Evolutionary conservation across 2,113 vertebrate genomes (phyloP).

Genomic region (Zapus hudsonius): DNA sequence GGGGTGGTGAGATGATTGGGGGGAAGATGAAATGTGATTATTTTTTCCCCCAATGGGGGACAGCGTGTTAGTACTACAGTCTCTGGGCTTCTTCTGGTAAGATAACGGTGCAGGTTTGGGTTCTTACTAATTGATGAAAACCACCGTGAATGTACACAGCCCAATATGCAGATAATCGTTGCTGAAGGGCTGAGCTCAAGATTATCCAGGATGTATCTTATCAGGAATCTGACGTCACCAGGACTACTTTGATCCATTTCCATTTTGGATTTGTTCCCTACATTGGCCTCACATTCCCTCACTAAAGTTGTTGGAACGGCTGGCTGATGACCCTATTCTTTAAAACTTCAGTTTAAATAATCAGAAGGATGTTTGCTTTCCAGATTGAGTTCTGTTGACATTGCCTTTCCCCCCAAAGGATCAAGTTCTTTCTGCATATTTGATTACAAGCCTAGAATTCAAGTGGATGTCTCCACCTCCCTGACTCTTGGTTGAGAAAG

Average conservation of each 20-base stretch:
- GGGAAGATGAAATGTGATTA: background rate
- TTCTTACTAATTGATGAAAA: background rate
- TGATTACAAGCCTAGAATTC: constrained; percentile 41
- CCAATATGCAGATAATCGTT: background rate
- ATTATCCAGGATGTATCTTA: background rate
- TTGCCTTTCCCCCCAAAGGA: constrained; percentile 21
- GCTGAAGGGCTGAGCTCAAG: background rate
- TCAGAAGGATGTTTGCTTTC: constrained; percentile 44
- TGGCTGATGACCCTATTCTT: background rate
- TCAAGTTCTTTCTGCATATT: background rate
- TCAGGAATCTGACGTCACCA: background rate
- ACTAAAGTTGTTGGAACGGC: background rate
- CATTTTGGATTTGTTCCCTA: background rate
- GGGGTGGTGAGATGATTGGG: background rate
- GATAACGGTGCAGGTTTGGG: background rate
- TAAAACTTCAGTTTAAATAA: constrained; percentile 30
- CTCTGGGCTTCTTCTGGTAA: background rate
- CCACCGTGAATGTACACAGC: background rate
- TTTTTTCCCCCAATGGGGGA: background rate
- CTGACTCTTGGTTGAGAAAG: background rate
- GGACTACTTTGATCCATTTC: background rate
- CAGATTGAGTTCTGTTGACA: constrained; percentile 21
- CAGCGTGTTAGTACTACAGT: background rate
- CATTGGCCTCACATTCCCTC: background rate
- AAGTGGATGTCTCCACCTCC: background rate